These are phyloP conservation scores for Clostera curtula DNA, from an alignment of 2,888 invertebrate genomes.

Conservation along the genomic window DNA sequence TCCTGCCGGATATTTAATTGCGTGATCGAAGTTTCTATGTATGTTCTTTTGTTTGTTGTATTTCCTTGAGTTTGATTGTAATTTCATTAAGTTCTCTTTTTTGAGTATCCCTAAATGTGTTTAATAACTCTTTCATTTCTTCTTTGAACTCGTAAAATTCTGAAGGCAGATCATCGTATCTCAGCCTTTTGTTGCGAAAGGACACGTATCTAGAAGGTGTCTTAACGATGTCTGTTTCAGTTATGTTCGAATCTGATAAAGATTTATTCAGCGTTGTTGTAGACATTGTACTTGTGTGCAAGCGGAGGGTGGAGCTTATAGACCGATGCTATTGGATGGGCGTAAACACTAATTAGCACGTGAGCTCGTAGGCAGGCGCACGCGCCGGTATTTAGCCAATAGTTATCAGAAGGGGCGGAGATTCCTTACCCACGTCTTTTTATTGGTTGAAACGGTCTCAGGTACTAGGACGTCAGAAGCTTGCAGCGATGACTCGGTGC, in stretches of 20 bases:
- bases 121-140: slow-evolving; percentile 3
- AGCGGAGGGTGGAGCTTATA: no score
- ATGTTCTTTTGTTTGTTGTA: no score
- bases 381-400: no score
- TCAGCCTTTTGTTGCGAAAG: slow-evolving; percentile 1
- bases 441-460: no score
- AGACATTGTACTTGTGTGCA: no score
- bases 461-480: no score
- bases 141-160: slow-evolving; percentile 4
- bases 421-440: no score
- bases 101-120: slow-evolving; percentile 1
- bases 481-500: no score
- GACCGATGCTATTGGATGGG: no score
- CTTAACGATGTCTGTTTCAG: background rate
- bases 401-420: no score
- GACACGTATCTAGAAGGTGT: slow-evolving; percentile 2
- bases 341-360: no score
- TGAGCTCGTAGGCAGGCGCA: no score
- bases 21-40: slow-evolving; percentile 1
- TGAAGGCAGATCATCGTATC: slow-evolving; percentile 3
- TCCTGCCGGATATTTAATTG: slow-evolving; percentile 2
- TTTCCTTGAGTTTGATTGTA: slow-evolving; percentile 1
- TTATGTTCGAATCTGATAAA: slow-evolving; percentile 3
- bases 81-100: background rate
- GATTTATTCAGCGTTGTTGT: slow-evolving; percentile 3